A percentile compares a stretch with the other conserved stretches of the same genome.
phyloP scores from a whole-genome alignment of 2,888 invertebrate genomes.

The Suillia variegata region DNA sequence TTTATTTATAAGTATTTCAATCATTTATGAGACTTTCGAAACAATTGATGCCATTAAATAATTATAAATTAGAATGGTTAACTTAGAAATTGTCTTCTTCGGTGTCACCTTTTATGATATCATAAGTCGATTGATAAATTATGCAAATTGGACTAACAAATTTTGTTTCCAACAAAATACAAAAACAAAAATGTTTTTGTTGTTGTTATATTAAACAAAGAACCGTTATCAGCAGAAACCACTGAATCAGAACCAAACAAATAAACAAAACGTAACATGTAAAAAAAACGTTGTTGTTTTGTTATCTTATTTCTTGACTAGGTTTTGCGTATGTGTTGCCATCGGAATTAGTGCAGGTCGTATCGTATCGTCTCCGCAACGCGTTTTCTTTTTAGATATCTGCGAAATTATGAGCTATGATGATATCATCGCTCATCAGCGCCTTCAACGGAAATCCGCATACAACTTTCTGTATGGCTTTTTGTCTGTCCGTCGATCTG shows the following conservation, averaged over 20 bases:
- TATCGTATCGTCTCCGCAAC: not conserved
- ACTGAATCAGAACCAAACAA: constrained; percentile 3
- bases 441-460: constrained; percentile 50
- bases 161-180: no score
- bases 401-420: constrained; percentile 16
- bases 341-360: not conserved
- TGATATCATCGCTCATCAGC: constrained; percentile 5
- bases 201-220: not conserved
- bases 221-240: not conserved
- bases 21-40: no score
- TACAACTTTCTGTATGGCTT: constrained; percentile 28
- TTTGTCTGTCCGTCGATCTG: constrained; percentile 3
- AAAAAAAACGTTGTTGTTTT: not conserved
- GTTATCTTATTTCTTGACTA: constrained; percentile 4
- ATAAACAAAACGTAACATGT: constrained; percentile 6
- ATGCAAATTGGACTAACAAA: no score
- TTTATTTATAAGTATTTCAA: no score
- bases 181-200: no score
- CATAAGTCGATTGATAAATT: no score
- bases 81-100: no score
- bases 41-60: no score
- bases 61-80: no score
- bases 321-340: not conserved
- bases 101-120: no score
- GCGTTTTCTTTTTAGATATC: constrained; percentile 10